Evolutionary conservation across 2,797 vertebrate species (phyloP).

Genomic region (Pseudopleuronectes americanus): DNA sequence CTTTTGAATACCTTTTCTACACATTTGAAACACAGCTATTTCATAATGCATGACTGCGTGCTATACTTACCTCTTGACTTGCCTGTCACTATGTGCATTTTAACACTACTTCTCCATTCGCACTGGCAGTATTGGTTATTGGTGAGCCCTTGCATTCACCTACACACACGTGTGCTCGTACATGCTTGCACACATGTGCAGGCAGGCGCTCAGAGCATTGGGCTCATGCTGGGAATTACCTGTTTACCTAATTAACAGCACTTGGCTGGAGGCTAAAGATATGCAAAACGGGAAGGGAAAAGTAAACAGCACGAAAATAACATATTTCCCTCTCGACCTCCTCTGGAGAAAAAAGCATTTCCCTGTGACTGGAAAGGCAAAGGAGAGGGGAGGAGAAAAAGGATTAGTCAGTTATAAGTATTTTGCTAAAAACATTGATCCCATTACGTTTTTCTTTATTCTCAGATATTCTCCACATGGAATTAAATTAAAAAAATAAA

Average conservation of each 20-base stretch:
- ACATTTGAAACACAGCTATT: conserved; percentile 59
- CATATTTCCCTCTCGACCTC: conserved; percentile 55
- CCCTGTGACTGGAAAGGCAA: conserved; percentile 18
- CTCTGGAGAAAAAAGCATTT: conserved; percentile 42
- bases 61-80: conserved; percentile 57
- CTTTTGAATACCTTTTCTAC: conserved; percentile 34
- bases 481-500: conserved; percentile 17
- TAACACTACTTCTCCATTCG: conserved; percentile 24
- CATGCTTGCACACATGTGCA: conserved; percentile 10
- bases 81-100: conserved; percentile 31
- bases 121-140: conserved; percentile 39
- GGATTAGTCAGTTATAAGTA: conserved; percentile 24
- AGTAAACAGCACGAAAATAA: conserved; percentile 66
- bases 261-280: conserved; percentile 78
- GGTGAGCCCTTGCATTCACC: conserved; percentile 17
- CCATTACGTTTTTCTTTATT: conserved; percentile 38
- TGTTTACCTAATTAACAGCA: conserved; percentile 82
- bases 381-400: conserved; percentile 33
- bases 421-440: conserved; percentile 61
- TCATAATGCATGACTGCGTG: conserved; percentile 65
- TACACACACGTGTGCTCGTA: conserved; percentile 18
- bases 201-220: conserved; percentile 30
- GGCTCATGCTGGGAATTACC: conserved; percentile 72
- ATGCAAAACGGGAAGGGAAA: conserved; percentile 70
- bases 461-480: conserved; percentile 25